These are phyloP conservation scores for Pachycephus smyrnensis DNA, from an alignment of 2,888 invertebrate species.

Conservation along the genomic window DNA sequence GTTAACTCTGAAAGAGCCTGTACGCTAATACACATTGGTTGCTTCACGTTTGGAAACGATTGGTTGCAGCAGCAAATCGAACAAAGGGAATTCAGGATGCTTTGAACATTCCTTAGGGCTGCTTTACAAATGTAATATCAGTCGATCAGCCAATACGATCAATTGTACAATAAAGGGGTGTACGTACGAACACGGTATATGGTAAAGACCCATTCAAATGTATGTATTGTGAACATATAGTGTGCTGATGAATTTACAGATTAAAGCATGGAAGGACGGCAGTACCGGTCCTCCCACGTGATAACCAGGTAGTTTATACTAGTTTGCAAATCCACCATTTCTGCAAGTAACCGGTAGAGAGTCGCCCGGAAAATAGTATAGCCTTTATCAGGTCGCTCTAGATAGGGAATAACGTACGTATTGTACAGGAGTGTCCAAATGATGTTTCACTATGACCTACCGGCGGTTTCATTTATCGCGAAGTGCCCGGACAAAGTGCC, in stretches of 20 bases:
- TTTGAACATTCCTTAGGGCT: background rate
- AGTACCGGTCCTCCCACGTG: constrained; percentile 41
- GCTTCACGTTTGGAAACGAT: background rate
- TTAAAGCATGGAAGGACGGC: background rate
- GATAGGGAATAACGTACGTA: background rate
- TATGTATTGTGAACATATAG: background rate
- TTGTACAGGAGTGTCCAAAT: background rate
- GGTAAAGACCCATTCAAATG: background rate
- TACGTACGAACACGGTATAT: background rate
- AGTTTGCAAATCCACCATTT: background rate
- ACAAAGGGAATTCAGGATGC: background rate
- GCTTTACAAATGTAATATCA: background rate
- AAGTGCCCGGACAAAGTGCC: background rate
- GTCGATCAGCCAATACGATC: background rate
- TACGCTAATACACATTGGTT: background rate
- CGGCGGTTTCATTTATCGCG: background rate
- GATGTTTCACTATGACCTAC: background rate
- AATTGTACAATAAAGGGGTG: background rate
- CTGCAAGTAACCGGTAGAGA: background rate
- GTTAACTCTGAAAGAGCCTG: background rate
- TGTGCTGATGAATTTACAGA: background rate
- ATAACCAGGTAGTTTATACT: constrained; percentile 5
- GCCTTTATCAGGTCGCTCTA: background rate
- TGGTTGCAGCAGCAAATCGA: background rate
- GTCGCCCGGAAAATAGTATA: background rate